These are phyloP conservation scores for Stenichneumon culpator DNA, from an alignment of 2,888 invertebrate genomes.

Conservation along the genomic window DNA sequence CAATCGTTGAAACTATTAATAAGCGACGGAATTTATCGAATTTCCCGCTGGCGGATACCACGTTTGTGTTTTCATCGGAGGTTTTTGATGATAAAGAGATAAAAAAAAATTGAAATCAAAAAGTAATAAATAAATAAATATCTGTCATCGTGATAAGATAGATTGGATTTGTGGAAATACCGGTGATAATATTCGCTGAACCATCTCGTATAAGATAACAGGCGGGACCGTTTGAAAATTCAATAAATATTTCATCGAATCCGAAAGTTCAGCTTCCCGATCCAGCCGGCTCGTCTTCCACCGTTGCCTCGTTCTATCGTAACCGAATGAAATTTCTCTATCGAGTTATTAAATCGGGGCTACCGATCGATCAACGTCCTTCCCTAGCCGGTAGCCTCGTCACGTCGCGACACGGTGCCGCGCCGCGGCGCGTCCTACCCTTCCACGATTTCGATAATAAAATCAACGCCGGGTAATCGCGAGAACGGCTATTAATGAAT, in stretches of 20 bases:
- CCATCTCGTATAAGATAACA: constrained; percentile 1
- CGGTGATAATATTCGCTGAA: neutral
- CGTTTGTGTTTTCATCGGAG: neutral
- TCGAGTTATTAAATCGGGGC: constrained; percentile 60
- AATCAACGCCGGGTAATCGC: constrained; percentile 61
- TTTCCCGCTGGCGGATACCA: neutral
- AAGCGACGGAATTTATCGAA: neutral
- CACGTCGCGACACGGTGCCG: constrained; percentile 19
- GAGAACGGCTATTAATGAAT: constrained; percentile 65
- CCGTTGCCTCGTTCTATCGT: constrained; percentile 37
- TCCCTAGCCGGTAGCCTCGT: constrained; percentile 14
- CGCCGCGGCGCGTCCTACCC: neutral
- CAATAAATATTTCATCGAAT: constrained; percentile 54
- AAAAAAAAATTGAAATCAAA: neutral
- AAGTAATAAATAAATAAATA: neutral
- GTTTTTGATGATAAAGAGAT: neutral
- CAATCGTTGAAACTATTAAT: neutral
- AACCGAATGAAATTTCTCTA: constrained; percentile 64
- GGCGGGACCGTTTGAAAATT: constrained; percentile 30
- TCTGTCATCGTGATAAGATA: neutral
- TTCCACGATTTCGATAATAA: constrained; percentile 62
- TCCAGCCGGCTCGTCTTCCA: neutral
- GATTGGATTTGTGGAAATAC: neutral
- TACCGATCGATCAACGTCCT: constrained; percentile 60
- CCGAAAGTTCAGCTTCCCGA: neutral